These are phyloP conservation scores for Syngnathus rostellatus DNA, from an alignment of 2,797 vertebrate genomes.

Conservation along the genomic window DNA sequence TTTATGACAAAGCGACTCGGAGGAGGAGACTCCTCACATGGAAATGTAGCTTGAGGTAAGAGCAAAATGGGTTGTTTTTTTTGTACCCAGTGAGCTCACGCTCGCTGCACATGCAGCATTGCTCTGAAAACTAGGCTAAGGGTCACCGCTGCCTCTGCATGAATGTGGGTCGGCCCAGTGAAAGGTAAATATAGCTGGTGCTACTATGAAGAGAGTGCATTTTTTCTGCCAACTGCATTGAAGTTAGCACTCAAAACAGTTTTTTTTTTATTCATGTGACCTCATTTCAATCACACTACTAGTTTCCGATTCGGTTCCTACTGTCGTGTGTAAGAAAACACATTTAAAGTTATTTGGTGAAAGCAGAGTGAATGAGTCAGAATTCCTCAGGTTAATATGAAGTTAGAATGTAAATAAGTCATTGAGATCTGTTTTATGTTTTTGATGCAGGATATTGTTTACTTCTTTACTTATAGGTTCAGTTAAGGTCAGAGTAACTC, in stretches of 20 bases:
- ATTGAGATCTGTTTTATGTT: neutral
- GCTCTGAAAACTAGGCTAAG: slow-evolving; percentile 60
- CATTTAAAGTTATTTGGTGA: neutral
- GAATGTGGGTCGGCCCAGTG: slow-evolving; percentile 49
- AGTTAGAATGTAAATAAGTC: neutral
- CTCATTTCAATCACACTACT: neutral
- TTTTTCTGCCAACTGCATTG: neutral
- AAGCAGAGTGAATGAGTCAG: neutral
- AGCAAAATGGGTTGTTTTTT: slow-evolving; percentile 6
- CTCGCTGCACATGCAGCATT: slow-evolving; percentile 20
- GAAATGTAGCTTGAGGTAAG: neutral
- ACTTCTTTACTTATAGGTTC: slow-evolving; percentile 1
- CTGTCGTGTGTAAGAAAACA: no score
- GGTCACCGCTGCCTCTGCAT: slow-evolving; percentile 54
- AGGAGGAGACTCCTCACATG: neutral
- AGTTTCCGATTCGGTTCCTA: neutral
- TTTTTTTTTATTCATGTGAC: neutral
- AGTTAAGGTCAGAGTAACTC: slow-evolving; percentile 7
- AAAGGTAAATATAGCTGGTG: slow-evolving; percentile 60
- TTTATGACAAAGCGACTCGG: neutral
- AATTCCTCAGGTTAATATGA: neutral
- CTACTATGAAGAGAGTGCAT: slow-evolving; percentile 18
- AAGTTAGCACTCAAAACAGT: slow-evolving; percentile 2
- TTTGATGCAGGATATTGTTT: slow-evolving; percentile 11
- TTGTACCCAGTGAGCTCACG: slow-evolving; percentile 2